phyloP scores from a whole-genome alignment of 53 echinoderm and acorn worm genomes.

The Astropecten irregularis region DNA sequence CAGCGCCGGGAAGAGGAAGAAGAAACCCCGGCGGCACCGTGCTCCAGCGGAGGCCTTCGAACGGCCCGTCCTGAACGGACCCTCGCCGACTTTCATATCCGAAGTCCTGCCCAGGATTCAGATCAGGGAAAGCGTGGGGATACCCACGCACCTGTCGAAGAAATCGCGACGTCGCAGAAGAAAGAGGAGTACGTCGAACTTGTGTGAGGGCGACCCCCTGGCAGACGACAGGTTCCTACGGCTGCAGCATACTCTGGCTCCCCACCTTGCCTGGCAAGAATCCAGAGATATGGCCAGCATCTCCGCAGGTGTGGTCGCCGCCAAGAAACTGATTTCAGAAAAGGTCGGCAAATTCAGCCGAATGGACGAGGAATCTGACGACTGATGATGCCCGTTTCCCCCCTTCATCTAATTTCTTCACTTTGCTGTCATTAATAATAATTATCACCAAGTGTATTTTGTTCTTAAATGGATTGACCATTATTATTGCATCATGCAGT shows the following conservation, averaged over 20 bases:
- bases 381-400: background rate
- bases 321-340: constrained; percentile 44
- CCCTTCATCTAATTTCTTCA: too few relatives aligned
- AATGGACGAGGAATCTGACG: background rate
- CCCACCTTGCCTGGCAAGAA: constrained; percentile 56
- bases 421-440: too few relatives aligned
- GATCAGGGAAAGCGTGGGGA: constrained; percentile 1
- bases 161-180: constrained; percentile 10
- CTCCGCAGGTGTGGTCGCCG: constrained; percentile 47
- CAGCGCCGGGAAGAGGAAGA: background rate
- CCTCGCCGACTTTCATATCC: constrained; percentile 68
- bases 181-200: background rate
- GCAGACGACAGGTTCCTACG: constrained; percentile 66
- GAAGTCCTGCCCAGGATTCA: constrained; percentile 66
- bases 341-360: constrained; percentile 14
- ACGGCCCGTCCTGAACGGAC: constrained; percentile 47
- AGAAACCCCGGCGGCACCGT: constrained; percentile 3
- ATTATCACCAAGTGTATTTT: too few relatives aligned
- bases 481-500: too few relatives aligned
- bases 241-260: constrained; percentile 55
- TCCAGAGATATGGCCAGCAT: constrained; percentile 56
- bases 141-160: constrained; percentile 17
- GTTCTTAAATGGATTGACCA: background rate
- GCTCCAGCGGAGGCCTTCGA: background rate
- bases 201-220: constrained; percentile 48